Conservation (phyloP, 1,140 invertebrate genomes). For the Eriosoma lanigerum region DNA sequence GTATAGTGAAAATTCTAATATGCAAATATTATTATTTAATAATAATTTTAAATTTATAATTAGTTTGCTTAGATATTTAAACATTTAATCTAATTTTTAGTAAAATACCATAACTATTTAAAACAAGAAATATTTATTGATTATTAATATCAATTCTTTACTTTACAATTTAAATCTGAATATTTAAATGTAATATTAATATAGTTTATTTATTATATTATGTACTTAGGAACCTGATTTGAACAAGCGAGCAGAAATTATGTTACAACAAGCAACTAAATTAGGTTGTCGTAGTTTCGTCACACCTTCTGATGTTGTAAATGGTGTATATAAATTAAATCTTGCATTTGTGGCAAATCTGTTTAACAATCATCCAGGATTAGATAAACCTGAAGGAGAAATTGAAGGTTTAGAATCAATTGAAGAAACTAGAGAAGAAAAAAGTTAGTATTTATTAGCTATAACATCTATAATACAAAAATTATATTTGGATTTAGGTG, state of each 20-base stretch:
- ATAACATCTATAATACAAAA: background rate
- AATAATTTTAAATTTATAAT: constrained; percentile 47
- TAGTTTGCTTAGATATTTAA: too few species aligned
- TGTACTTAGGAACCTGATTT: constrained; percentile 72
- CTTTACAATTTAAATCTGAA: too few species aligned
- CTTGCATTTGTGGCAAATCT: constrained; percentile 98
- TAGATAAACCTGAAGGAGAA: constrained; percentile 74
- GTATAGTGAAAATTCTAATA: too few species aligned
- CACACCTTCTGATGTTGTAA: constrained; percentile 90
- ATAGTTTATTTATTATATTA: too few species aligned
- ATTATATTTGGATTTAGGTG: background rate
- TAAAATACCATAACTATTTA: too few species aligned
- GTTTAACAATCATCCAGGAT: constrained; percentile 96
- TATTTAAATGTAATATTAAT: too few species aligned
- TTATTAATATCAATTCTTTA: too few species aligned
- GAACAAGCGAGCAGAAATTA: constrained; percentile 83
- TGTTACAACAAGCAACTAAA: constrained; percentile 96
- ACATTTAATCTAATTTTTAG: too few species aligned
- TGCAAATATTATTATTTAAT: too few species aligned
- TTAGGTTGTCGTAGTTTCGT: constrained; percentile 94
- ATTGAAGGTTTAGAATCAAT: constrained; percentile 77
- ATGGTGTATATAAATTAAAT: constrained; percentile 97
- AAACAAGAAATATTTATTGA: too few species aligned
- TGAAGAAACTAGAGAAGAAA: constrained; percentile 92
- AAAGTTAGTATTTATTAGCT: constrained; percentile 71